Evolutionary conservation across 2,888 invertebrate species (phyloP).

Genomic region (Cheilosia vulpina): DNA sequence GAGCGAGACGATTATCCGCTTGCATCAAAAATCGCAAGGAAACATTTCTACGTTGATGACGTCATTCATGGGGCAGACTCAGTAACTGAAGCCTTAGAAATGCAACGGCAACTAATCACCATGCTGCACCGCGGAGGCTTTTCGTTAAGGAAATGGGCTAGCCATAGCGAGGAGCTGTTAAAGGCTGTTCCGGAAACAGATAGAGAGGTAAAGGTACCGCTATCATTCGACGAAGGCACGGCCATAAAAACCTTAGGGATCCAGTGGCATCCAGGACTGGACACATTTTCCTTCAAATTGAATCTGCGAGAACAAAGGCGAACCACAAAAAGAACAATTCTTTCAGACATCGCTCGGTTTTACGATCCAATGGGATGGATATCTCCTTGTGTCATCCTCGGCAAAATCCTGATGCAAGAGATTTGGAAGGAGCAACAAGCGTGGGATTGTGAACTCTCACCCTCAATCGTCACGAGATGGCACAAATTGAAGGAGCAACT

Average conservation of each 20-base stretch:
- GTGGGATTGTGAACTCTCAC: no score
- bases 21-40: not conserved
- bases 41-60: not conserved
- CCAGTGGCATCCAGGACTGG: no score
- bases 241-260: not conserved
- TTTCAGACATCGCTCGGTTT: not conserved
- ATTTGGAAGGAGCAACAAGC: no score
- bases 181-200: no score
- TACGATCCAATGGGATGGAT: not conserved
- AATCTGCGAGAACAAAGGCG: no score
- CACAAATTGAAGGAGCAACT: no score
- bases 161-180: not conserved
- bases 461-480: not conserved
- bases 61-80: not conserved
- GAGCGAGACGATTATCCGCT: conserved; percentile 17
- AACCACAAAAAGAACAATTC: not conserved
- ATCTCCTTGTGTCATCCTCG: not conserved
- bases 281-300: no score
- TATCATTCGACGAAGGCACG: not conserved
- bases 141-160: conserved; percentile 23
- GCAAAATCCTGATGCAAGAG: not conserved
- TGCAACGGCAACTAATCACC: not conserved
- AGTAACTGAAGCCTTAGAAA: not conserved
- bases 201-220: not conserved
- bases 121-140: not conserved